Evolutionary conservation across 30 jellyfish, hydroid and myxozoan genomes (phyloP).

Genomic region (Cassiopea xamachana): DNA sequence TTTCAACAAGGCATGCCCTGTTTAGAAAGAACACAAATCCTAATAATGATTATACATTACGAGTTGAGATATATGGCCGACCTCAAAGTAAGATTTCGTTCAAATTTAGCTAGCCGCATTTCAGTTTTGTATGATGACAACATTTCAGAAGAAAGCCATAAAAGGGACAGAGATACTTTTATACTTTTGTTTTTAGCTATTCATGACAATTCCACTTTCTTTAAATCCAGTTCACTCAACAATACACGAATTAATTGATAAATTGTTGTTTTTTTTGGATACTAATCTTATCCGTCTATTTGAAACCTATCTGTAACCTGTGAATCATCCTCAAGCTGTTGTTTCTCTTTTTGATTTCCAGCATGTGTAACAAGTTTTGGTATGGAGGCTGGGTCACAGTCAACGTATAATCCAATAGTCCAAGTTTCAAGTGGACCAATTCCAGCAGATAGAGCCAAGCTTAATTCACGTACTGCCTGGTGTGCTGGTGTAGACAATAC

Average conservation of each 20-base stretch:
- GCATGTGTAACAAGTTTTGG: constrained; percentile 60
- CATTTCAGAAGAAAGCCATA: no score
- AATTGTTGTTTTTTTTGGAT: no score
- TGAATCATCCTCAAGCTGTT: neutral
- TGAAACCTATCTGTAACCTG: no score
- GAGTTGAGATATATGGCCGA: constrained; percentile 50
- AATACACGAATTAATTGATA: no score
- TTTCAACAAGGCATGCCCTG: constrained; percentile 56
- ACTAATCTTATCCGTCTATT: no score
- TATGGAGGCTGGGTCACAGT: constrained; percentile 59
- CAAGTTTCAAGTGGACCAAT: constrained; percentile 48
- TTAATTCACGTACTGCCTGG: constrained; percentile 41
- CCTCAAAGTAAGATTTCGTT: constrained; percentile 45
- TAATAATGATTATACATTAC: constrained; percentile 24
- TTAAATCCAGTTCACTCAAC: no score
- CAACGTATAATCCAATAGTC: constrained; percentile 39
- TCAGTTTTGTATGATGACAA: no score
- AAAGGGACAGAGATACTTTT: no score
- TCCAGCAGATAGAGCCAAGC: constrained; percentile 29
- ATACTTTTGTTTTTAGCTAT: no score
- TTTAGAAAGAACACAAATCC: constrained; percentile 26
- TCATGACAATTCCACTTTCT: no score
- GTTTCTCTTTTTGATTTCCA: neutral
- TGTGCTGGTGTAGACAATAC: constrained; percentile 29
- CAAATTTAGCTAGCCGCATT: no score